Evolutionary conservation across 2,888 invertebrate genomes (phyloP).

Genomic region (Aspidiotus destructor): DNA sequence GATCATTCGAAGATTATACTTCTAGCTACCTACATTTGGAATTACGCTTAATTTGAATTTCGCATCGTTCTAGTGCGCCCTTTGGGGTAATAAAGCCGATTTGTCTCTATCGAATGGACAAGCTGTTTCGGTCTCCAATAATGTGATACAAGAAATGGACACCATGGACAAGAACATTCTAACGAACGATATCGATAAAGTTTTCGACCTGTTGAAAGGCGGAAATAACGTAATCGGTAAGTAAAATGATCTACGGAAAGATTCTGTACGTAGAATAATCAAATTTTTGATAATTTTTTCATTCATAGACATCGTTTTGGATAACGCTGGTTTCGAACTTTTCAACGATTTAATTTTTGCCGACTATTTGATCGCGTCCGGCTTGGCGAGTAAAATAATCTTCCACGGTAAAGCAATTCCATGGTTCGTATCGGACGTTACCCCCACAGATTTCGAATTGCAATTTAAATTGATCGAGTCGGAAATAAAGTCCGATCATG

Average conservation of each 20-base stretch:
- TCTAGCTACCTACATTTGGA: too few species aligned
- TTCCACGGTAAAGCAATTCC: slow-evolving; percentile 82
- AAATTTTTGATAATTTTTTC: slow-evolving; percentile 26
- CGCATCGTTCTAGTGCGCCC: slow-evolving; percentile 50
- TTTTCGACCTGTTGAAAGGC: slow-evolving; percentile 47
- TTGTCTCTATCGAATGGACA: slow-evolving; percentile 72
- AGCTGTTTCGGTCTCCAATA: slow-evolving; percentile 47
- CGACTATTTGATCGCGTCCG: slow-evolving; percentile 58
- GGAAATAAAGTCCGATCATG: slow-evolving; percentile 39
- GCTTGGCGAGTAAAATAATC: slow-evolving; percentile 55
- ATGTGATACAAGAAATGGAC: slow-evolving; percentile 50
- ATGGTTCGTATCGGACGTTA: slow-evolving; percentile 94
- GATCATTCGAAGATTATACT: background rate
- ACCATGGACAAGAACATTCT: slow-evolving; percentile 52
- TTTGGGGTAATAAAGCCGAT: slow-evolving; percentile 96
- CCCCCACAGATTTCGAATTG: slow-evolving; percentile 63
- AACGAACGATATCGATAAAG: slow-evolving; percentile 50
- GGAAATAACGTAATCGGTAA: slow-evolving; percentile 8
- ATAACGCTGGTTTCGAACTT: slow-evolving; percentile 90
- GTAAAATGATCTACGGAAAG: background rate
- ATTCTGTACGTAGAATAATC: too few species aligned
- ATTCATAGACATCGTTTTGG: slow-evolving; percentile 64
- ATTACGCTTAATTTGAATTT: background rate
- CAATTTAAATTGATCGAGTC: slow-evolving; percentile 39
- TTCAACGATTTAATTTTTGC: slow-evolving; percentile 81